These are phyloP conservation scores for Micrasema minimum DNA, from an alignment of 1,140 invertebrate species.

Conservation along the genomic window DNA sequence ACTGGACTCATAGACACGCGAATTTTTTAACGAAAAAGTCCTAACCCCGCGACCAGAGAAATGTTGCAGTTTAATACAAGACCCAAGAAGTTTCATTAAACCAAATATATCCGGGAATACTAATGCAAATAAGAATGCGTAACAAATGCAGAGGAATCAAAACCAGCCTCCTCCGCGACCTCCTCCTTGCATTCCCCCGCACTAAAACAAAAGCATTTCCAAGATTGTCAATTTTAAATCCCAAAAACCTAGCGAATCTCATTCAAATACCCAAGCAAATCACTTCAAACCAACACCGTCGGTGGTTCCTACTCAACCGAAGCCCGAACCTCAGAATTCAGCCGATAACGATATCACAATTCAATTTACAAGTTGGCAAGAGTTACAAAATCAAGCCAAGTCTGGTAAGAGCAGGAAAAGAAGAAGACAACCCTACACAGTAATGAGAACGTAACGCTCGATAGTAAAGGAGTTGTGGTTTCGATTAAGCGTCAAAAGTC, in stretches of 20 bases:
- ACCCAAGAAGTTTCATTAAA: constrained; percentile 51
- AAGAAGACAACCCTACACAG: constrained; percentile 51
- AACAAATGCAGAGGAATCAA: background rate
- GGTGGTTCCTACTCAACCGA: background rate
- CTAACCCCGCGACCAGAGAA: constrained; percentile 48
- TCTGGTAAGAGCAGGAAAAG: constrained; percentile 5
- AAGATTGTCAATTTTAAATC: background rate
- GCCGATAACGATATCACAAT: constrained; percentile 5
- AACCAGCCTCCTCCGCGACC: constrained; percentile 30
- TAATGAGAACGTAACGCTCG: constrained; percentile 63
- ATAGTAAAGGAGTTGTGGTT: constrained; percentile 54
- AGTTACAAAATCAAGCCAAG: constrained; percentile 1
- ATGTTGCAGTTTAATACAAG: constrained; percentile 41
- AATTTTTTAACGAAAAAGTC: constrained; percentile 63
- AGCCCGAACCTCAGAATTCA: constrained; percentile 2
- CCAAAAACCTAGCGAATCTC: constrained; percentile 8
- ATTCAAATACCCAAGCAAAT: background rate
- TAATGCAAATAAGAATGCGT: background rate
- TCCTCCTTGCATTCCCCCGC: constrained; percentile 21
- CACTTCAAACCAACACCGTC: background rate
- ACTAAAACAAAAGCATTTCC: constrained; percentile 20
- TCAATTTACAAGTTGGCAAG: constrained; percentile 23
- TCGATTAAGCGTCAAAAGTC: constrained; percentile 46
- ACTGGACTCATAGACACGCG: constrained; percentile 73
- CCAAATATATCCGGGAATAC: constrained; percentile 32